Base-by-base conservation (phyloP, 2,888 invertebrate species). In the Acleris laterana region DNA sequence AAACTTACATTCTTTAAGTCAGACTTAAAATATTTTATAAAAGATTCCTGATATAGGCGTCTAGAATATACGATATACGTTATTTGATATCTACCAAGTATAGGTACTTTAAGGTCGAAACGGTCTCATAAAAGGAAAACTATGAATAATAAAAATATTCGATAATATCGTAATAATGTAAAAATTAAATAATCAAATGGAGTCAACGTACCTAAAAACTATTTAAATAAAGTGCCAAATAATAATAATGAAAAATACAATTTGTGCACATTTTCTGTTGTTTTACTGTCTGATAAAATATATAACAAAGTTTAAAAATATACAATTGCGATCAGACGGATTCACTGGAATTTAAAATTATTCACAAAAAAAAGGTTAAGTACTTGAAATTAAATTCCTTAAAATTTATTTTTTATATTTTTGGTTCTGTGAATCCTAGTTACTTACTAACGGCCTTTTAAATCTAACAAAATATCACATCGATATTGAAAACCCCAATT, bases 181-280 rank as follows among this genome's bases (percentile, higher is more conserved):
- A 42, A 46, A 17, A 57, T 48, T 59, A 44, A 44, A 28, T 50
- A 55, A 65, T 56, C 28, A 55, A 65, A 61, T 32, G 65, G 65
- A 65, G 65, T 65, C 65, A 65, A 61, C 60, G 65, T 65, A 65
- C 65, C 65, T 65, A 46, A 60, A 60, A 63, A 61, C 20, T 60
- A 50, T 22, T 50, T 46, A 46, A 49, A 19, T 16, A 56, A 63
- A 44, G 60, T 65, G 65, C 60, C 65, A 65, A 65, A 32, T 55
- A 49, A 19, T 20, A 16, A 20, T 17, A 46, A 46, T 13, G 56
- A 57, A 57, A 46, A 17, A 38, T 13, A 0, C 11, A 32, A 32
- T 32, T 3, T 32, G 38, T 38, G 38, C 38, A 38, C 38, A 11
- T 13, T 38, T 38, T 38, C 4, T 38, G 13, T 13, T 38, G 38